phyloP scores from a whole-genome alignment of 2,113 vertebrate genomes.

The Tragulus kanchil region DNA sequence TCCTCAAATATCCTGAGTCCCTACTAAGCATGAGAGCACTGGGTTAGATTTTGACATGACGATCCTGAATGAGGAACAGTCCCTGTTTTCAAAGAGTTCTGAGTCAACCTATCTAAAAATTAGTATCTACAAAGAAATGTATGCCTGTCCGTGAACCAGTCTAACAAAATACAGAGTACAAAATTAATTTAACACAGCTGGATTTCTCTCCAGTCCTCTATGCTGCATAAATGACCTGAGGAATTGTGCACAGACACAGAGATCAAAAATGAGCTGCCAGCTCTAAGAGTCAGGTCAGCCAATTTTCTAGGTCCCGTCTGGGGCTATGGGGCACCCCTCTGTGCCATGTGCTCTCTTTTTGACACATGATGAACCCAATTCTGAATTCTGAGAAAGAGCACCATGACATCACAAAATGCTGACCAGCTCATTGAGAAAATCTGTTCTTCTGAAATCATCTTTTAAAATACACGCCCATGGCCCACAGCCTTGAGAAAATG shows the following conservation, averaged over 20 bases:
- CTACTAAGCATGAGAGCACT: background rate
- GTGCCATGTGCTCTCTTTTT: conserved; percentile 4
- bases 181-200: background rate
- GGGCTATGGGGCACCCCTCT: background rate
- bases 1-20: background rate
- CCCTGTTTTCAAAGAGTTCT: background rate
- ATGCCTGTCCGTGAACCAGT: background rate
- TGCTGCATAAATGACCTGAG: background rate
- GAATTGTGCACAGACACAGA: background rate
- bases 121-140: background rate
- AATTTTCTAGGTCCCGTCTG: conserved; percentile 6
- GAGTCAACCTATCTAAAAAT: background rate
- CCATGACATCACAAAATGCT: background rate
- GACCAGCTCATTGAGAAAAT: conserved; percentile 39
- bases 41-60: background rate
- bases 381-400: conserved; percentile 31
- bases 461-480: conserved; percentile 45
- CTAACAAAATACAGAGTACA: conserved; percentile 38
- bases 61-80: background rate
- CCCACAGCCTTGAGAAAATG: conserved; percentile 61
- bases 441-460: conserved; percentile 28
- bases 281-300: conserved; percentile 1
- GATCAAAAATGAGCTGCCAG: conserved; percentile 28
- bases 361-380: conserved; percentile 31
- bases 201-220: background rate